Evolutionary conservation across 1,140 invertebrate genomes (phyloP), one percentile per base, ranked within the genome.

Genomic region (Micrasema longulum): DNA sequence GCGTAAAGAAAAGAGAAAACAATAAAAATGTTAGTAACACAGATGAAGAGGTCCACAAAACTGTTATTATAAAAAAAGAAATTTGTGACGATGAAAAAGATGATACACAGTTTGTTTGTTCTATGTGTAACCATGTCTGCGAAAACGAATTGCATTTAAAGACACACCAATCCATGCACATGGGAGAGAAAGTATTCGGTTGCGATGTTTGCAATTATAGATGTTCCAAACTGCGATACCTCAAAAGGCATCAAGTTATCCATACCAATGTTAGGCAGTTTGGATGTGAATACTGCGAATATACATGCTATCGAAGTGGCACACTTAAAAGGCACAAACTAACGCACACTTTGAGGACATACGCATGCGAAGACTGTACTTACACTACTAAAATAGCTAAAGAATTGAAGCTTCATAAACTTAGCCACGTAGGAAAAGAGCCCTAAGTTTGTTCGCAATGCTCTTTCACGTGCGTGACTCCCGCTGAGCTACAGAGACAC

Each of bases 141-240:
- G 55, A 60, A 23, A 60, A 60, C 16, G 16, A 14, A 14, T 43
- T 20, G 55, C 55, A 60, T 20, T 41, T 60, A 11, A 60, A 60
- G 11, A 60, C 55, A 1, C 55, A 60, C 16, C 11, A 41, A 20
- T 31, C 55, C 16, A 38, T 64, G 2, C 90, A 91, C 76, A 90
- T 89, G 0, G 89, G 89, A 1, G 89, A 90, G 76, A 89, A 90
- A 69, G 87, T 89, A 0, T 89, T 87, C 73, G 23, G 36, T 0
- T 67, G 65, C 26, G 41, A 64, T 47, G 14, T 64, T n/a, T 64
- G 62, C 16, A 47, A 26, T 11, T 64, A 47, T 48, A 20, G 23
- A 7, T 64, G 41, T 36, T 23, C 41, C 6, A 20, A 47, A 10
- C 11, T 47, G 11, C 45, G 41, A 2, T 47, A 64, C 45, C 43